A percentile compares a stretch with the other conserved stretches of the same genome.
phyloP scores from a whole-genome alignment of 2,888 invertebrate genomes.

The Pheosia gnoma region DNA sequence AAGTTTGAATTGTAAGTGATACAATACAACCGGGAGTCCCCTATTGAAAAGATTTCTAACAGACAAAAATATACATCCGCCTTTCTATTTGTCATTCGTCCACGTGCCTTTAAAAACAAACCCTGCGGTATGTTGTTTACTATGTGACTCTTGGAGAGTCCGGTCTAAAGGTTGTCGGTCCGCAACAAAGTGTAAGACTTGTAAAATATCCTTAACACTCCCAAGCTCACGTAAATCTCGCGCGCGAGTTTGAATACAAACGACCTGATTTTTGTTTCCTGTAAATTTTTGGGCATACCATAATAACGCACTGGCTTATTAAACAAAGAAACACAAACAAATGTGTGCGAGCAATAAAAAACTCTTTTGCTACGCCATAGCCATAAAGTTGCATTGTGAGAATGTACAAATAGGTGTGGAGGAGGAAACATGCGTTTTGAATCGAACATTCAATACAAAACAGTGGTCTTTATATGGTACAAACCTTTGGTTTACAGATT shows the following conservation, averaged over 20 bases:
- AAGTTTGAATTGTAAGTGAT: too few species aligned
- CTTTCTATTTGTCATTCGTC: slow-evolving; percentile 1
- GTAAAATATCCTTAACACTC: slow-evolving; percentile 38
- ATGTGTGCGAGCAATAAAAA: slow-evolving; percentile 37
- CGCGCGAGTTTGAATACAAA: slow-evolving; percentile 54
- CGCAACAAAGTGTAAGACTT: slow-evolving; percentile 31
- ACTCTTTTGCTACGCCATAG: slow-evolving; percentile 22
- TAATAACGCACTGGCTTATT: slow-evolving; percentile 39
- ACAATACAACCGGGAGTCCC: neutral
- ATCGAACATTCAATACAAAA: slow-evolving; percentile 26
- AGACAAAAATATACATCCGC: neutral
- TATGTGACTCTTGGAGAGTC: slow-evolving; percentile 21
- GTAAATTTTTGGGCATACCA: slow-evolving; percentile 32
- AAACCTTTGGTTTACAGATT: slow-evolving; percentile 22
- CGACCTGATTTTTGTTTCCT: slow-evolving; percentile 44
- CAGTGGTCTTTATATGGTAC: slow-evolving; percentile 24
- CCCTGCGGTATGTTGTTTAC: slow-evolving; percentile 18
- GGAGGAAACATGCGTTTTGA: slow-evolving; percentile 18
- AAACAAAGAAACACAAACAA: slow-evolving; percentile 32
- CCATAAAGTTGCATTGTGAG: slow-evolving; percentile 17
- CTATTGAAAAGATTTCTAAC: slow-evolving; percentile 1
- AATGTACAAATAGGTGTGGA: slow-evolving; percentile 25
- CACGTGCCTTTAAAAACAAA: slow-evolving; percentile 4
- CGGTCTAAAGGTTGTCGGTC: slow-evolving; percentile 25
- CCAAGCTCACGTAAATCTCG: slow-evolving; percentile 32